Conservation (phyloP, 1,140 invertebrate species). For the Drosophila neocordata region DNA sequence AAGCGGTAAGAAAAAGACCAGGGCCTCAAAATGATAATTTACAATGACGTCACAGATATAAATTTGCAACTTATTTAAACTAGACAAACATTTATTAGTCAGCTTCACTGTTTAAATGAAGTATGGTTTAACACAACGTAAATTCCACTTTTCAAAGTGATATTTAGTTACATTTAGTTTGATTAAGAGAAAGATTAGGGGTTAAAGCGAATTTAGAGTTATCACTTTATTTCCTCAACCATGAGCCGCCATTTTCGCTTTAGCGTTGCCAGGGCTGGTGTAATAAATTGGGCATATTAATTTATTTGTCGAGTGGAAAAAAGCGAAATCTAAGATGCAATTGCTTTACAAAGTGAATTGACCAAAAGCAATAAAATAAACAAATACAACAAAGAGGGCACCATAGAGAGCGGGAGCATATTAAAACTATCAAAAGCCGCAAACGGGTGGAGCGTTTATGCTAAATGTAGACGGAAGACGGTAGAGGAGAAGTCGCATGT, state of each 20-base stretch:
- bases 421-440: background rate
- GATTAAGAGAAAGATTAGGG: background rate
- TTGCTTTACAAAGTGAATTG: conserved; percentile 28
- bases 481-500: conserved; percentile 30
- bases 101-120: too few species aligned
- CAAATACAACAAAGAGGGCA: conserved; percentile 6
- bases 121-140: background rate
- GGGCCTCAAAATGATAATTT: background rate
- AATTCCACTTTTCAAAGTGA: background rate
- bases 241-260: conserved; percentile 68
- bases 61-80: background rate
- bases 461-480: conserved; percentile 35
- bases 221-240: conserved; percentile 6
- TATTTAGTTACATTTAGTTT: background rate
- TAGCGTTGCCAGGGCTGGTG: conserved; percentile 59
- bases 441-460: conserved; percentile 11
- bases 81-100: too few species aligned
- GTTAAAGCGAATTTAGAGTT: background rate
- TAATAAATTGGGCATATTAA: conserved; percentile 3
- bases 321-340: conserved; percentile 54
- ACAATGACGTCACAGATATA: background rate
- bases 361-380: conserved; percentile 27
- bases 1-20: conserved; percentile 23
- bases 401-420: conserved; percentile 16
- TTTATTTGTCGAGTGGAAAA: conserved; percentile 39